Base-by-base conservation (phyloP, 2,113 vertebrate species). In the Sinocyclocheilus anshuiensis region DNA sequence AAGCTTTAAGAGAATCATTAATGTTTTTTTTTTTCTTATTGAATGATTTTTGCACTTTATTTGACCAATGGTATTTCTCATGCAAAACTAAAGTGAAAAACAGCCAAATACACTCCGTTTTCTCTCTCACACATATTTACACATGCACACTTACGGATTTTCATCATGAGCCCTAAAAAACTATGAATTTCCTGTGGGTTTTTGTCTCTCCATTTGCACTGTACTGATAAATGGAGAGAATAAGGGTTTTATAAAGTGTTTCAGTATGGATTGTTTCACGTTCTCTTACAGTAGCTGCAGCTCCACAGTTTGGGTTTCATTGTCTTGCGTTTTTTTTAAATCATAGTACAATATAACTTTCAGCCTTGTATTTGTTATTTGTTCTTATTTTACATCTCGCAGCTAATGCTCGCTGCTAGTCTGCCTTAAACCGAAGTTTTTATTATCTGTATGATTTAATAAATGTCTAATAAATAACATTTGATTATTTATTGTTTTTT, bases 391-490 rank as follows among this genome's bases (percentile, higher is more conserved):
- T 92, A 75, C 87, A 92, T 93, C 84, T 89, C 75, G 90, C 91
- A 91, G 93, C 92, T 91, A 69, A 84, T 12, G 80, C 91, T 91
- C 55, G 89, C 93, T 93, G 93, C 93, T 93, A 86, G 90, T 93
- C 90, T 94, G 93, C 94, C 95, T 94, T 95, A 95, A 91, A 86
- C 84, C 53, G 83, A 92, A 93, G 89, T 94, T 94, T 94, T 91
- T 93, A 93, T 92, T 90, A 91, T 90, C 92, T 90, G 87, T 94
- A 92, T 93, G 88, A 90, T 93, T 93, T 93, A 89, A 93, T 95
- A 94, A 95, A 94, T 89, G 84, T 90, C 89, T 82, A 88, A 84
- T 85, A 91, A 90, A 69, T 85, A 55, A 42, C 69, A 67, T 77
- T 72, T 79, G 57, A 59, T 48, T 22, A 74, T 81, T 87, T 24